These are phyloP conservation scores for Acromyrmex echinatior DNA, from an alignment of 1,140 invertebrate species.

Conservation along the genomic window DNA sequence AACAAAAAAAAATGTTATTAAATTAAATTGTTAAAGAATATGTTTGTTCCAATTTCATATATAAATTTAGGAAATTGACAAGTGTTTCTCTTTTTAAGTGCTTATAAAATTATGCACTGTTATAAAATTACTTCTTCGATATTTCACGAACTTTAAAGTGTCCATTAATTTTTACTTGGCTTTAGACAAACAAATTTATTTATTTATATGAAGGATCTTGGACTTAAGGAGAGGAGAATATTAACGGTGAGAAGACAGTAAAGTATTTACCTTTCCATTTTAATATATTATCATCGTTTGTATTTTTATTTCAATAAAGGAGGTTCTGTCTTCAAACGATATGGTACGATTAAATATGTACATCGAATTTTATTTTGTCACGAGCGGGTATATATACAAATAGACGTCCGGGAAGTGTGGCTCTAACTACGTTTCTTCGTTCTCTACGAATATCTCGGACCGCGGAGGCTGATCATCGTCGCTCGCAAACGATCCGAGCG, in stretches of 20 bases:
- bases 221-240: conserved; percentile 13
- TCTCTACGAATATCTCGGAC: conserved; percentile 59
- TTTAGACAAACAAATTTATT: background rate
- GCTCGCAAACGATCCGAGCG: background rate
- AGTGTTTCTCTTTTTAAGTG: background rate
- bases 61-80: background rate
- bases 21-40: background rate
- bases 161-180: background rate
- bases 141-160: background rate
- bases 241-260: conserved; percentile 10
- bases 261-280: conserved; percentile 2
- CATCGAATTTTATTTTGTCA: conserved; percentile 86
- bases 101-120: background rate
- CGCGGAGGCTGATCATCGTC: conserved; percentile 50
- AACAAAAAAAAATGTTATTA: background rate
- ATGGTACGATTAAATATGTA: conserved; percentile 83
- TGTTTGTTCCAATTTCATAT: background rate
- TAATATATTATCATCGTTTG: conserved; percentile 60
- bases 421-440: conserved; percentile 71
- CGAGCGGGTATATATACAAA: conserved; percentile 86
- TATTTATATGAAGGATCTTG: background rate
- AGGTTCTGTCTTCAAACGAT: conserved; percentile 62
- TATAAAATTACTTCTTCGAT: background rate
- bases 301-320: conserved; percentile 59
- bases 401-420: conserved; percentile 80